phyloP scores from a whole-genome alignment of 2,113 vertebrate species.

The Amblyopsis rosae region DNA sequence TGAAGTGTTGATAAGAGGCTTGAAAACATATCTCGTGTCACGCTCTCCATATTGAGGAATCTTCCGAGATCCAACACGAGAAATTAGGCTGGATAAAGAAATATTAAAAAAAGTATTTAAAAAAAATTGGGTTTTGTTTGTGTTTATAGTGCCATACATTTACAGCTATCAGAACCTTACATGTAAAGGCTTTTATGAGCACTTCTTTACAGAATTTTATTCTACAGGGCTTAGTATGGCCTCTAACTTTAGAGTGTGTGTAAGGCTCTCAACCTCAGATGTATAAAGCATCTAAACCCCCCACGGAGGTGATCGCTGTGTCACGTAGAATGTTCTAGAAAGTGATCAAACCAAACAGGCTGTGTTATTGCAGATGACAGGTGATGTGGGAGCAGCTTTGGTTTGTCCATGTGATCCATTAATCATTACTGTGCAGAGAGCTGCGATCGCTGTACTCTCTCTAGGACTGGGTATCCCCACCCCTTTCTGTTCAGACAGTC shows the following conservation, averaged over 20 bases:
- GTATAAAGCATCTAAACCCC: background rate
- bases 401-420: constrained; percentile 39
- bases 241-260: background rate
- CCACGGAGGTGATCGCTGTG: constrained; percentile 1
- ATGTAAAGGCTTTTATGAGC: background rate
- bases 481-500: too few relatives aligned
- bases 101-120: too few relatives aligned
- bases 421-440: constrained; percentile 50
- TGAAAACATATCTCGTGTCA: constrained; percentile 66
- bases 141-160: too few relatives aligned
- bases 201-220: too few relatives aligned
- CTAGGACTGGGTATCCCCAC: constrained; percentile 5
- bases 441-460: constrained; percentile 15
- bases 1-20: constrained; percentile 71
- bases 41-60: constrained; percentile 23
- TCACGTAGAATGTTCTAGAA: background rate
- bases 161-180: background rate
- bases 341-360: constrained; percentile 6
- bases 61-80: too few relatives aligned
- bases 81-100: too few relatives aligned
- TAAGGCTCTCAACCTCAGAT: background rate
- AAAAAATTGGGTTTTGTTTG: too few relatives aligned
- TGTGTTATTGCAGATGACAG: constrained; percentile 25
- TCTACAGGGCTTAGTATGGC: too few relatives aligned
- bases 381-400: background rate